Conservation (phyloP, 1,140 invertebrate species). For the Frieseomelitta varia region DNA sequence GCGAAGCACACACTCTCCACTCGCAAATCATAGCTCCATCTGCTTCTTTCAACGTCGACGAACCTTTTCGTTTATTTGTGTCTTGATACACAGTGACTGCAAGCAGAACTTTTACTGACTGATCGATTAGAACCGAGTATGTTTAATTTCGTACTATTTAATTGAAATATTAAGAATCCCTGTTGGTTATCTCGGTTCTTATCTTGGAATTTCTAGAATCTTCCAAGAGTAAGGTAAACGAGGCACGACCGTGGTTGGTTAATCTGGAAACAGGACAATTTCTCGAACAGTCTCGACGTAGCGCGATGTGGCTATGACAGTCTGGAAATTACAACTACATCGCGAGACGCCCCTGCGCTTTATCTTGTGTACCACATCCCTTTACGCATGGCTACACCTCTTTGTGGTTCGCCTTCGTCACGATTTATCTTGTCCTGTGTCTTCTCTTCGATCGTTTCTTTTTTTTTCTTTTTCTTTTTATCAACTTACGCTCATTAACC, state of each 20-base stretch:
- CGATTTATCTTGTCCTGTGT: background rate
- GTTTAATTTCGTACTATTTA: too few relatives aligned
- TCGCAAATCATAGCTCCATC: background rate
- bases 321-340: conserved; percentile 75
- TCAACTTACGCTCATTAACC: background rate
- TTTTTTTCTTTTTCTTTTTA: too few relatives aligned
- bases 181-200: background rate
- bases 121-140: too few relatives aligned
- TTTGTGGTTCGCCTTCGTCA: background rate
- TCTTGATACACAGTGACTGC: too few relatives aligned
- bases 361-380: conserved; percentile 32
- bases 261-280: conserved; percentile 50
- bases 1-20: conserved; percentile 64
- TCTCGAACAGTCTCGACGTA: background rate
- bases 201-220: background rate
- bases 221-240: background rate
- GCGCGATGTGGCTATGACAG: conserved; percentile 73
- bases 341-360: conserved; percentile 56
- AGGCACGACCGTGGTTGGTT: background rate
- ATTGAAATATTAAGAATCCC: too few relatives aligned
- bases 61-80: too few relatives aligned
- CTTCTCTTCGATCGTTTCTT: background rate
- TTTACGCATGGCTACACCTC: conserved; percentile 1
- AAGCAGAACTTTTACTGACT: too few relatives aligned
- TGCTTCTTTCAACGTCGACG: conserved; percentile 27